Conservation (phyloP, 92 coral and sea anemone genomes). For the Porites rus region DNA sequence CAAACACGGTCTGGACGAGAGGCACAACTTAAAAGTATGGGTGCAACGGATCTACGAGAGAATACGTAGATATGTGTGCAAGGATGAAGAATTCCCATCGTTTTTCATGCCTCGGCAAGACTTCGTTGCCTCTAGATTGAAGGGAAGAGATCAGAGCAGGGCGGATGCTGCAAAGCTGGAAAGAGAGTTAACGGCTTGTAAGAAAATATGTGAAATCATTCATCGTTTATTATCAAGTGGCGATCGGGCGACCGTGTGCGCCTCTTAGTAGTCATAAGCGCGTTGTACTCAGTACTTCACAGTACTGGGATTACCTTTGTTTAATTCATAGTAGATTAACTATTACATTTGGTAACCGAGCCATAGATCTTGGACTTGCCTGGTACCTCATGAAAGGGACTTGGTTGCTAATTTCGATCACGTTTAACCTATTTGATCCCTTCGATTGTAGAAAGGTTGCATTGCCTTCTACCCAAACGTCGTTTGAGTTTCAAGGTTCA, state of each 20-base stretch:
- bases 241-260: not conserved
- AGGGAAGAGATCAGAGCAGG: constrained; percentile 32
- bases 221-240: constrained; percentile 36
- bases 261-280: not conserved
- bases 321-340: too few relatives aligned
- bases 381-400: too few relatives aligned
- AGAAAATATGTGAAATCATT: constrained; percentile 53
- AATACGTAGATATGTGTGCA: constrained; percentile 13
- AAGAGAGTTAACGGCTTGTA: constrained; percentile 34
- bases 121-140: constrained; percentile 33
- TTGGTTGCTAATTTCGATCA: too few relatives aligned
- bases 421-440: too few relatives aligned
- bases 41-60: constrained; percentile 46
- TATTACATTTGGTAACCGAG: too few relatives aligned
- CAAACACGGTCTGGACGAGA: constrained; percentile 41
- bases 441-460: too few relatives aligned
- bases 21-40: constrained; percentile 51
- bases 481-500: too few relatives aligned
- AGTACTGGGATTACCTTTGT: too few relatives aligned
- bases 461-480: too few relatives aligned
- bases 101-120: constrained; percentile 55
- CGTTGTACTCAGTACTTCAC: too few relatives aligned
- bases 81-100: constrained; percentile 41
- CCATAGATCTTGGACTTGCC: too few relatives aligned
- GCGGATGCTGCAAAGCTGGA: constrained; percentile 11